A percentile compares a stretch with the other conserved stretches of the same genome.
These are phyloP conservation scores for Nemotelus pantherinus DNA, from an alignment of 2,888 invertebrate genomes.

Conservation along the genomic window DNA sequence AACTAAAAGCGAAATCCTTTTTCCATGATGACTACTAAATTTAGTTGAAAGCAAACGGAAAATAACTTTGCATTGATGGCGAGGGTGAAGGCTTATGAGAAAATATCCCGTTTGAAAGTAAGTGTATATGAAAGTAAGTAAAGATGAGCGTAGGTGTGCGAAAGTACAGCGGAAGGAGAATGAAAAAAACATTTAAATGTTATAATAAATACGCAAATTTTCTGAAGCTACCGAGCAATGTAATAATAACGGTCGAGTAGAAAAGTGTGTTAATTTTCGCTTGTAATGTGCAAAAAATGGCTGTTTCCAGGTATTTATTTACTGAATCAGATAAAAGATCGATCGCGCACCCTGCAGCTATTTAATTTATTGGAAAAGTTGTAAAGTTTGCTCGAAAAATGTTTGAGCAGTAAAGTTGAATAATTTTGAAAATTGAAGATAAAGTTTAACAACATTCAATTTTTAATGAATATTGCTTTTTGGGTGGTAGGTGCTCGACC, in stretches of 20 bases:
- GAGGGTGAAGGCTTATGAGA: background rate
- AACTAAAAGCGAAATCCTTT: conserved; percentile 5
- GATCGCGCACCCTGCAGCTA: conserved; percentile 24
- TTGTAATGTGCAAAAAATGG: background rate
- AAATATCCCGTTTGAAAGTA: background rate
- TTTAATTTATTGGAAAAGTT: conserved; percentile 43
- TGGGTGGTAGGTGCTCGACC: background rate
- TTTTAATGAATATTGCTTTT: conserved; percentile 8
- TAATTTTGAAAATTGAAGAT: conserved; percentile 25
- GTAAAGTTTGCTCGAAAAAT: background rate
- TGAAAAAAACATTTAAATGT: background rate
- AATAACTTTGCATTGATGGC: conserved; percentile 1
- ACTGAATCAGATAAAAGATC: background rate
- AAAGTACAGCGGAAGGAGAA: background rate
- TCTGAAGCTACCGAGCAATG: background rate
- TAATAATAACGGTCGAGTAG: background rate
- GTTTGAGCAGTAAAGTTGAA: background rate
- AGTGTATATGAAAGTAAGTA: background rate
- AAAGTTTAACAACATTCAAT: conserved; percentile 24
- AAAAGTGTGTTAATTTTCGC: conserved; percentile 21
- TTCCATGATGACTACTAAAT: conserved; percentile 1
- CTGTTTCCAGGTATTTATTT: background rate
- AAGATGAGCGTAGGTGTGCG: background rate
- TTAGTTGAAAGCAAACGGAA: background rate
- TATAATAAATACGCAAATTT: conserved; percentile 3